Percentiles rank a stretch among this genome's conserved stretches.
Evolutionary conservation across 2,113 vertebrate genomes (phyloP).

Genomic region (Bostrychus sinensis): DNA sequence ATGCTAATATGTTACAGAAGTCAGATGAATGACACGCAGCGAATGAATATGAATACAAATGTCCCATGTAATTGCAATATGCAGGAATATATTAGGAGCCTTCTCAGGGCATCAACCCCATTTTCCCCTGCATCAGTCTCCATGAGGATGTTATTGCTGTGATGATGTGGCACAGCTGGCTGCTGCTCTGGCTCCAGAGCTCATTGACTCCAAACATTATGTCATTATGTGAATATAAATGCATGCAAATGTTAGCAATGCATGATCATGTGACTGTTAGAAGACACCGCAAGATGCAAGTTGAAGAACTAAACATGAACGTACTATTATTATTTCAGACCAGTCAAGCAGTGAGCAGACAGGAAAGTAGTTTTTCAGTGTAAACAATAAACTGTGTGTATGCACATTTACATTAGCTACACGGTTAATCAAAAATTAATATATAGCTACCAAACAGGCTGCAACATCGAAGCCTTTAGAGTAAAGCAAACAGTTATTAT

Average conservation of each 20-base stretch:
- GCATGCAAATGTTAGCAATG: not conserved
- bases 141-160: conserved; percentile 12
- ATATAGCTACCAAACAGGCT: too few species aligned
- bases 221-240: conserved; percentile 30
- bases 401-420: too few species aligned
- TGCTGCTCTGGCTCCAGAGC: conserved; percentile 27
- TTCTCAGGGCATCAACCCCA: not conserved
- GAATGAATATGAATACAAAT: conserved; percentile 4
- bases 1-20: conserved; percentile 6
- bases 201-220: conserved; percentile 28
- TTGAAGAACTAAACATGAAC: not conserved
- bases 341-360: too few species aligned
- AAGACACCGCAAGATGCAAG: conserved; percentile 1
- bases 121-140: conserved; percentile 20
- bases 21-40: not conserved
- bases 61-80: not conserved
- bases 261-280: conserved; percentile 1
- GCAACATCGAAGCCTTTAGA: too few species aligned
- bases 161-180: conserved; percentile 39
- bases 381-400: too few species aligned
- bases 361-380: too few species aligned
- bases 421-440: too few species aligned
- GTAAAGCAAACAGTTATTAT: too few species aligned
- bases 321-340: not conserved
- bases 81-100: not conserved